phyloP scores from a whole-genome alignment of 2,797 vertebrate species.

The Peromyscus aztecus region DNA sequence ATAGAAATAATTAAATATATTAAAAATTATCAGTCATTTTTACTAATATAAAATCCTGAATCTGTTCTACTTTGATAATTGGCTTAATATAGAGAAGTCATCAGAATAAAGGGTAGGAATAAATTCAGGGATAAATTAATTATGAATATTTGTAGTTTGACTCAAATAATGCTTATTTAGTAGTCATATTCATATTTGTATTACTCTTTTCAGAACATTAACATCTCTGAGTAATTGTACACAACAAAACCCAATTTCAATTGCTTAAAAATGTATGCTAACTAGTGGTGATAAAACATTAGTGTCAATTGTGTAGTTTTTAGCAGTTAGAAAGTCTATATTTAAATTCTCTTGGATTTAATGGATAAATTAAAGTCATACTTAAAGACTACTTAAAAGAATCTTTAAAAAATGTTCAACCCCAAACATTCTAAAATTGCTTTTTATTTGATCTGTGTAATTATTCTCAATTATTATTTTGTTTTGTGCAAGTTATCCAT shows the following conservation, averaged over 20 bases:
- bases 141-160: constrained; percentile 47
- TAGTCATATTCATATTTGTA: constrained; percentile 68
- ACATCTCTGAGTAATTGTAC: constrained; percentile 80
- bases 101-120: not conserved
- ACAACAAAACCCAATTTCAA: constrained; percentile 84
- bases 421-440: constrained; percentile 81
- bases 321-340: constrained; percentile 88
- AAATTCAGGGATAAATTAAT: constrained; percentile 56
- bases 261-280: constrained; percentile 88
- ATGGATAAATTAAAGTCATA: constrained; percentile 88
- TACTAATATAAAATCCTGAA: constrained; percentile 33
- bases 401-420: constrained; percentile 83
- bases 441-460: constrained; percentile 85
- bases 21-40: not conserved
- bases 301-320: constrained; percentile 88
- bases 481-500: constrained; percentile 75
- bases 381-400: constrained; percentile 89
- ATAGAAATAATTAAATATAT: constrained; percentile 49
- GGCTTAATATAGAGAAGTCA: not conserved
- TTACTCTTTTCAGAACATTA: constrained; percentile 69
- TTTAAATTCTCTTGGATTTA: constrained; percentile 89
- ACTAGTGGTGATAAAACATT: constrained; percentile 89
- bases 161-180: constrained; percentile 61
- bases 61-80: not conserved
- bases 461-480: constrained; percentile 84